These are phyloP conservation scores for Stegodyphus mimosarum DNA, from an alignment of 1,140 invertebrate genomes.

Conservation along the genomic window DNA sequence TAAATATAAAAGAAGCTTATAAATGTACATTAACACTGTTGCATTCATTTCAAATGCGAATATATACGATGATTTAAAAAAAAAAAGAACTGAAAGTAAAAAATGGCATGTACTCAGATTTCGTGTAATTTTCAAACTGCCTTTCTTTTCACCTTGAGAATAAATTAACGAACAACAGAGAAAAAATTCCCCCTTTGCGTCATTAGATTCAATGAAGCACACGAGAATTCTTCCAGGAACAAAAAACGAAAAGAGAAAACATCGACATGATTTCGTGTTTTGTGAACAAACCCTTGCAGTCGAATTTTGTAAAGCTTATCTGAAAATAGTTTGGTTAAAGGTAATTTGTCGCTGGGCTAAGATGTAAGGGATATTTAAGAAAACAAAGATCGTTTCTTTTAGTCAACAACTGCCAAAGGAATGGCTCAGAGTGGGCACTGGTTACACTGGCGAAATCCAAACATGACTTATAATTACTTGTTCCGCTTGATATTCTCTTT, in stretches of 20 bases:
- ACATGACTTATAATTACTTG: no score
- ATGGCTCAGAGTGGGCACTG: background rate
- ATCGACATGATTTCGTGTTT: background rate
- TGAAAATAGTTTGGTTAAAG: background rate
- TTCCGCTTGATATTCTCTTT: no score
- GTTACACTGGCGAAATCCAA: background rate
- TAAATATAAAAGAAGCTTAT: no score
- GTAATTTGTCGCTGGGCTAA: background rate
- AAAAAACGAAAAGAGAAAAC: background rate
- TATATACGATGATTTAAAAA: no score
- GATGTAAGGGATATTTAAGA: background rate
- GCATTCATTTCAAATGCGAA: no score
- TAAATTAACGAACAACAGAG: no score
- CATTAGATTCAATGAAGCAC: background rate
- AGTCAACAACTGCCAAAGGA: background rate
- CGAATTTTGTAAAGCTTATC: background rate
- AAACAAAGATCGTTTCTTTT: background rate
- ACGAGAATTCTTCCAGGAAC: background rate
- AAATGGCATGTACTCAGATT: no score
- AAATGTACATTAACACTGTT: no score
- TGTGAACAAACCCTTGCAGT: background rate
- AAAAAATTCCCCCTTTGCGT: background rate
- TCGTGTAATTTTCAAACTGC: no score
- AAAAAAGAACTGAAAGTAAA: no score
- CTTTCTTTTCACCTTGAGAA: no score